Conservation (phyloP, 2,797 vertebrate genomes). For the Dicrostonyx torquatus region DNA sequence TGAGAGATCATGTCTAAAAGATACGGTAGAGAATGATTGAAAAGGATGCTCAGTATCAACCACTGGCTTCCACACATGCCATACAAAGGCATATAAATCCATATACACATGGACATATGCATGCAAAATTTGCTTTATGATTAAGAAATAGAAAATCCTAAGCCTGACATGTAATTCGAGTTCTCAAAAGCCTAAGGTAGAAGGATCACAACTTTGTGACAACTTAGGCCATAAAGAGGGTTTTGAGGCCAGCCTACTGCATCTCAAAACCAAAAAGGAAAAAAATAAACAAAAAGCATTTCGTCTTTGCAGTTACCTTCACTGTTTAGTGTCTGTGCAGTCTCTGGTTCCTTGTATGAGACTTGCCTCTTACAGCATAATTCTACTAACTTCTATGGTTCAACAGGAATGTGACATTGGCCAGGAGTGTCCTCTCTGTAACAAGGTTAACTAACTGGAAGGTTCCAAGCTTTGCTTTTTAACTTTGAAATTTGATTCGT, state of each 20-base stretch:
- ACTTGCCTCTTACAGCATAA: background rate
- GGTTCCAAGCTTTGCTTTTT: background rate
- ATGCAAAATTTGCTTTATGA: background rate
- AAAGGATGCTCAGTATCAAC: background rate
- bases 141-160: background rate
- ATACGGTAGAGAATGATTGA: background rate
- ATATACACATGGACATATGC: background rate
- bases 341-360: background rate
- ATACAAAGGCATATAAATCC: background rate
- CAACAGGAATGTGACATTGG: background rate
- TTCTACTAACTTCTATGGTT: background rate
- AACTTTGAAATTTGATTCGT: background rate
- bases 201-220: background rate
- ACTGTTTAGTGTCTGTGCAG: background rate
- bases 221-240: background rate
- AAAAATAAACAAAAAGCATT: background rate
- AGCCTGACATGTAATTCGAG: background rate
- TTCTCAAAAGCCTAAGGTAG: background rate
- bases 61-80: background rate
- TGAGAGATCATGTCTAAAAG: background rate
- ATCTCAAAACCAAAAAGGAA: background rate
- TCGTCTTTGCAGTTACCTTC: background rate
- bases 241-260: background rate
- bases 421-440: background rate
- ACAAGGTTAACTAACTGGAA: background rate